These are phyloP conservation scores for Caloenas nicobarica DNA, from an alignment of 2,113 vertebrate genomes.

Conservation along the genomic window DNA sequence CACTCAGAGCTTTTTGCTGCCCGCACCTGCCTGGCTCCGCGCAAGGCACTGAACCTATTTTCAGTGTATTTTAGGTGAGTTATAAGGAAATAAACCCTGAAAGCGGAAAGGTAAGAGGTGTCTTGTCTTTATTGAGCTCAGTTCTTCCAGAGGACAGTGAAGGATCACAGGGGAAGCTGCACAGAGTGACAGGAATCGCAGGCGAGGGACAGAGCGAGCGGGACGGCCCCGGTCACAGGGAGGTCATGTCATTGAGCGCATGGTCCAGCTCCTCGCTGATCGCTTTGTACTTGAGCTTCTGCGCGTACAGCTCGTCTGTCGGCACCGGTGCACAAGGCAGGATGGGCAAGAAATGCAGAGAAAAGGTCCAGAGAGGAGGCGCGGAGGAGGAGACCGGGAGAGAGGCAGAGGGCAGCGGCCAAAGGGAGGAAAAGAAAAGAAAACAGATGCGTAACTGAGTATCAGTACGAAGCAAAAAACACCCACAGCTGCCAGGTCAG, in stretches of 20 bases:
- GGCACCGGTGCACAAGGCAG: not conserved
- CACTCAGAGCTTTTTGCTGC: fast-evolving
- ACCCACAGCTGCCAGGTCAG: not conserved
- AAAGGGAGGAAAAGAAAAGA: slow-evolving; percentile 48
- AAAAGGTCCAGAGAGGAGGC: not conserved
- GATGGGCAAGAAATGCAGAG: slow-evolving; percentile 1
- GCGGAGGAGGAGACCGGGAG: slow-evolving; percentile 4
- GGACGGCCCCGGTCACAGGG: slow-evolving; percentile 71
- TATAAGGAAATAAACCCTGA: not conserved
- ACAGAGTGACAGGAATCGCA: not conserved
- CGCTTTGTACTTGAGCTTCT: slow-evolving; percentile 92
- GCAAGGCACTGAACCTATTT: fast-evolving
- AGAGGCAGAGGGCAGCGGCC: slow-evolving; percentile 54
- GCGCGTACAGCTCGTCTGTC: slow-evolving; percentile 88
- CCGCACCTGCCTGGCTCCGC: fast-evolving
- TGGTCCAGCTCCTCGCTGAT: slow-evolving; percentile 90
- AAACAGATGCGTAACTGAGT: slow-evolving; percentile 31
- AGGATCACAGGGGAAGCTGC: not conserved
- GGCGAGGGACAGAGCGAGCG: not conserved
- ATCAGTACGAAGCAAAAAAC: not conserved
- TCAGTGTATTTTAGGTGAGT: not conserved
- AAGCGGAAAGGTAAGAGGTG: not conserved
- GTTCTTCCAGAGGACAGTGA: not conserved
- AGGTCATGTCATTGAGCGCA: slow-evolving; percentile 89
- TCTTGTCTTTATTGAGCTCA: slow-evolving; percentile 59